Percentiles rank a stretch among this genome's conserved stretches.
Evolutionary conservation across 2,797 vertebrate species (phyloP).

Genomic region (Malacoraja senta): DNA sequence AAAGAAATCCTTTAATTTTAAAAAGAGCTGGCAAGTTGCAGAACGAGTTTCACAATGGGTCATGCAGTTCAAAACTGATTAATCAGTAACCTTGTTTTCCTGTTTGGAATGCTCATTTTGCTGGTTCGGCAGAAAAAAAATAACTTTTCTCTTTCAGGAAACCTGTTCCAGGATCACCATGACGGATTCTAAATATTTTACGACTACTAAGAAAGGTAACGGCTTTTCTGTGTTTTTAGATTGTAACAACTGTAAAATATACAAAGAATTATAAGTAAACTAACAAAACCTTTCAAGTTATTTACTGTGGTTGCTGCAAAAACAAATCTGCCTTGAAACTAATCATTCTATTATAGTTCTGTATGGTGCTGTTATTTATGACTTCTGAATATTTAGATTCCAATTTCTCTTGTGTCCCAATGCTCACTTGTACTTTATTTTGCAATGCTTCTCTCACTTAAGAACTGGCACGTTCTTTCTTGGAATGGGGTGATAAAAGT

Average conservation of each 20-base stretch:
- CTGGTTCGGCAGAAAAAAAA: constrained; percentile 7
- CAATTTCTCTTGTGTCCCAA: too few species aligned
- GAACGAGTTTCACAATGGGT: background rate
- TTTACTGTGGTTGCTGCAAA: background rate
- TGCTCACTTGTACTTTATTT: background rate
- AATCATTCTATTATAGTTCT: too few species aligned
- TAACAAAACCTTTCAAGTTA: background rate
- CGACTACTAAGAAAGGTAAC: constrained; percentile 96
- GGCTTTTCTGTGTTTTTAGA: background rate
- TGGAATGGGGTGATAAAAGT: background rate
- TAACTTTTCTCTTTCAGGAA: constrained; percentile 57
- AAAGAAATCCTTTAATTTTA: background rate
- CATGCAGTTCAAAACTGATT: background rate
- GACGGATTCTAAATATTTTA: constrained; percentile 98
- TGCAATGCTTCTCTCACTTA: background rate
- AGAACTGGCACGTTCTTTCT: background rate
- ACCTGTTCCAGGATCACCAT: constrained; percentile 69
- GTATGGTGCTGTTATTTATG: too few species aligned
- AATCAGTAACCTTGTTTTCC: constrained; percentile 34
- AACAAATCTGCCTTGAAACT: background rate
- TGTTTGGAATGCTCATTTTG: background rate
- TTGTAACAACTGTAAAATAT: background rate
- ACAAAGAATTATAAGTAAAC: constrained; percentile 4
- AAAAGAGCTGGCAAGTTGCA: background rate
- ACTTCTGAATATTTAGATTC: background rate